Conservation (phyloP, 2,888 invertebrate species). For the Agrochola lota region DNA sequence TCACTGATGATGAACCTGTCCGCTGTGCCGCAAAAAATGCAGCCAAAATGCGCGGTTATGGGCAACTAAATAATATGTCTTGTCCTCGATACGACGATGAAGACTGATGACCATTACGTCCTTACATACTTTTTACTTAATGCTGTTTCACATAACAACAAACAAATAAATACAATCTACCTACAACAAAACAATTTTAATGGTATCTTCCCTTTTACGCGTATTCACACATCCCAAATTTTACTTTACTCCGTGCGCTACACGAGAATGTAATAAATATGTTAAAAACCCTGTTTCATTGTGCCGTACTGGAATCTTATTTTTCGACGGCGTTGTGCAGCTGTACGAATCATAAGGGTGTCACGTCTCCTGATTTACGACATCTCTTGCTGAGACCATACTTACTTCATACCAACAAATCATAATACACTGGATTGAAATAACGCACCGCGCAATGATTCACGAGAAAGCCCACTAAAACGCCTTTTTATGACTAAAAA, state of each 20-base stretch:
- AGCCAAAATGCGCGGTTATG: not conserved
- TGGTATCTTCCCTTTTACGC: conserved; percentile 13
- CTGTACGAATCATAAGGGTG: conserved; percentile 82
- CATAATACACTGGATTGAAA: conserved; percentile 80
- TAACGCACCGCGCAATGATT: conserved; percentile 77
- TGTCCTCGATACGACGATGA: not conserved
- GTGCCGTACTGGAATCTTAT: conserved; percentile 74
- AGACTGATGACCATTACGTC: not conserved
- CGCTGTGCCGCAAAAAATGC: not conserved
- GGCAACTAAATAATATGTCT: not conserved
- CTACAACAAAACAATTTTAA: not conserved
- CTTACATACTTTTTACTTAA: not conserved
- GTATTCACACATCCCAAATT: conserved; percentile 27
- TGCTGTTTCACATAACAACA: not conserved
- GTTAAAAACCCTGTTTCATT: conserved; percentile 71
- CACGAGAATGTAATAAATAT: conserved; percentile 60
- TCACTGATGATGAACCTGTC: not conserved
- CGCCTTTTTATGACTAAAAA: conserved; percentile 82
- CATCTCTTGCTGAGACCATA: conserved; percentile 84
- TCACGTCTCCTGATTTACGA: conserved; percentile 86
- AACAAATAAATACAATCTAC: not conserved
- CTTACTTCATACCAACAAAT: conserved; percentile 84
- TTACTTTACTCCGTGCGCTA: conserved; percentile 39
- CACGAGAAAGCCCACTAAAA: conserved; percentile 82
- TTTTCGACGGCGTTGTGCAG: conserved; percentile 79